Conservation (phyloP, 2,113 vertebrate species). For the Nothocercus julius region DNA sequence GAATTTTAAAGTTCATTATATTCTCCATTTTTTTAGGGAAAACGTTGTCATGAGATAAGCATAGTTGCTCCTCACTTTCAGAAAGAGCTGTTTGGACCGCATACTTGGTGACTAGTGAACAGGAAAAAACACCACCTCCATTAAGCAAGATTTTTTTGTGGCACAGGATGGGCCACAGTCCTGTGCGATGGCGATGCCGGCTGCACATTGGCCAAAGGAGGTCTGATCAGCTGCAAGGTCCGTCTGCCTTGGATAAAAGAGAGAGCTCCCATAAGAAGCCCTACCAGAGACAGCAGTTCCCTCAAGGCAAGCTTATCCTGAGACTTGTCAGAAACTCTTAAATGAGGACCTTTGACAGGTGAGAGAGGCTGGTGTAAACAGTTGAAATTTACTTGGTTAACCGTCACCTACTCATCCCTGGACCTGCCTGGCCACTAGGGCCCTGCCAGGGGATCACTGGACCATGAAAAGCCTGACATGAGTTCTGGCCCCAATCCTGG, state of each 20-base stretch:
- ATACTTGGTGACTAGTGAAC: not conserved
- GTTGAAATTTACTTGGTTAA: too few relatives aligned
- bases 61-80: not conserved
- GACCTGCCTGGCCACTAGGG: too few relatives aligned
- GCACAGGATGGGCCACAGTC: not conserved
- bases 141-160: not conserved
- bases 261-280: not conserved
- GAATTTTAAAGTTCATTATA: not conserved
- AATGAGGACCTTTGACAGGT: too few relatives aligned
- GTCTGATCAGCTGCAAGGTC: not conserved
- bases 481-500: too few relatives aligned
- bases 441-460: too few relatives aligned
- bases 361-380: too few relatives aligned
- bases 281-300: too few relatives aligned
- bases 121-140: not conserved
- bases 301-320: too few relatives aligned
- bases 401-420: too few relatives aligned
- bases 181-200: not conserved
- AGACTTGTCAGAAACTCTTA: too few relatives aligned
- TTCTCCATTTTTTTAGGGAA: not conserved
- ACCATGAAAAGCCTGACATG: too few relatives aligned
- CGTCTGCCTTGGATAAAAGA: not conserved
- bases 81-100: not conserved
- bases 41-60: not conserved
- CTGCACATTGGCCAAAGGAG: rapidly evolving